Base-by-base conservation (phyloP, 2,113 vertebrate genomes). In the Terrapene triunguis region DNA sequence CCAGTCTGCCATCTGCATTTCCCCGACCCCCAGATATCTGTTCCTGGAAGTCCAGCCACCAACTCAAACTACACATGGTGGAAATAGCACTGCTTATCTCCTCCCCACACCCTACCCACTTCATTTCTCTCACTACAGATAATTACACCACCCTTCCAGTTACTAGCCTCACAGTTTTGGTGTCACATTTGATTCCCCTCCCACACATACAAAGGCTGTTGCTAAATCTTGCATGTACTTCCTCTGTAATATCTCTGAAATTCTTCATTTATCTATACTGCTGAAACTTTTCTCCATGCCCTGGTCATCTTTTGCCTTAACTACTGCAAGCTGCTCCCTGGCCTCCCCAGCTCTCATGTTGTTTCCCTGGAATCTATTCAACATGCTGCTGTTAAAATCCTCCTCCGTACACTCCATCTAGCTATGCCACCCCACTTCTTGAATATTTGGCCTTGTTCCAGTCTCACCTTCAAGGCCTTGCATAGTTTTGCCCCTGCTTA, bases 121-220 rank as follows among this genome's bases (percentile, higher is more conserved):
- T 96, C 93, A 85, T 82, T 97, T 92, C 89, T 95, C 94, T 96
- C 93, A 82, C 95, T 94, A 95, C 88, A 96, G 97, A 97, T 96
- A 97, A 97, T 97, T 97, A 94, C 96, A 96, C 94, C 96, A 97
- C 97, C 96, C 95, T 97, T 91, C 80, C 95, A 91, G 92, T 89
- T 84, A 87, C 92, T 93, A 0, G 11, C 24, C 96, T 97, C 95
- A 54, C 96, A 97, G 96, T 89, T 96, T 96, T 97, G 88, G 92
- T 97, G 95, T 88, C 96, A 97, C 97, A 85, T 97, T 96, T 94
- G 88, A 76, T 85, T 97, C 44, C 0, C 95, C 57, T 80, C 95
- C 95, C 89, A 95, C 83, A 94, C 88, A 93, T 35, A 89, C 79
- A 88, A 97, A 94, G 83, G 22, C 27, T 94, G 87, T 76, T 83